Percentiles rank a stretch among this genome's conserved stretches.
These are phyloP conservation scores for Agrochola lota DNA, from an alignment of 2,888 invertebrate genomes.

Conservation along the genomic window DNA sequence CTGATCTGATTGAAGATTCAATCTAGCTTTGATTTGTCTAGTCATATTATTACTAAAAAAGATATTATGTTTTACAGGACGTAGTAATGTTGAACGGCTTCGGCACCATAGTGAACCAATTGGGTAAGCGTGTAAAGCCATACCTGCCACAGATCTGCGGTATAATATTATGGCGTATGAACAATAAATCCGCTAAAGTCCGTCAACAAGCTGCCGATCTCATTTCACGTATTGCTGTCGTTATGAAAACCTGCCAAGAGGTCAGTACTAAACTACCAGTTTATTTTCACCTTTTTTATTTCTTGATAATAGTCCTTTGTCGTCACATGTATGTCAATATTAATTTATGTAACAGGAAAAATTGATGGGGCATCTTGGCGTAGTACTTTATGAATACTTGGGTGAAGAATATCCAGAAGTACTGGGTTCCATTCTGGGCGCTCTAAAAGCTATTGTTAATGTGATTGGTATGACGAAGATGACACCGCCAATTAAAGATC, in stretches of 20 bases:
- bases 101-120: constrained; percentile 99
- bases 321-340: neutral
- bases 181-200: constrained; percentile 99
- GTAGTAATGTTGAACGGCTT: constrained; percentile 99
- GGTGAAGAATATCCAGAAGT: constrained; percentile 99
- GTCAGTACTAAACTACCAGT: constrained; percentile 70
- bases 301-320: neutral
- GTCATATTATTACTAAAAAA: neutral
- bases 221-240: constrained; percentile 99
- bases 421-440: constrained; percentile 99
- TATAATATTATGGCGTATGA: constrained; percentile 99
- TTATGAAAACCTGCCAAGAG: constrained; percentile 99
- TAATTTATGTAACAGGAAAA: constrained; percentile 94
- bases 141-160: constrained; percentile 99
- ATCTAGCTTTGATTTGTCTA: constrained; percentile 1
- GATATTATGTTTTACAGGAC: constrained; percentile 91
- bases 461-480: constrained; percentile 99
- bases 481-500: constrained; percentile 99
- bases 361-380: constrained; percentile 99
- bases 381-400: constrained; percentile 99
- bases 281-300: neutral
- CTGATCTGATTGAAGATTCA: neutral
- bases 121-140: constrained; percentile 99
- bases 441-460: constrained; percentile 99
- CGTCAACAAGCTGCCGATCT: constrained; percentile 99